These are phyloP conservation scores for Cylindroiulus punctatus DNA, from an alignment of 2,888 invertebrate genomes.

Conservation along the genomic window DNA sequence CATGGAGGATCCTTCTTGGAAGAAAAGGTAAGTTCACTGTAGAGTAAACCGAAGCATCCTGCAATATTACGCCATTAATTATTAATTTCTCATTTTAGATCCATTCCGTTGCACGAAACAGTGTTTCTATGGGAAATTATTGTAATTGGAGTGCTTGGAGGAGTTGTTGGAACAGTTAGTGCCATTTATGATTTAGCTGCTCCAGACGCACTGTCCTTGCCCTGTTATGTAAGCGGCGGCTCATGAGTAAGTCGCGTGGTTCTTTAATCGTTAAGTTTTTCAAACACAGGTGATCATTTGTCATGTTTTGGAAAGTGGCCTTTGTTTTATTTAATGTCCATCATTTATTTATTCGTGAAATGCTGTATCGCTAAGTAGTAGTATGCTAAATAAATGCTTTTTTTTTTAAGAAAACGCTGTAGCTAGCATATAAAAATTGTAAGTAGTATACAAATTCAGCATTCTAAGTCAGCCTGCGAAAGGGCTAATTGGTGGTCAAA, in stretches of 20 bases:
- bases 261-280: neutral
- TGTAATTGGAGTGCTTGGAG: conserved; percentile 72
- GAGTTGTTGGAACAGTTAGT: conserved; percentile 73
- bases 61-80: too few species aligned
- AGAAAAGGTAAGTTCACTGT: conserved; percentile 67
- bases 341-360: neutral
- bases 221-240: conserved; percentile 57
- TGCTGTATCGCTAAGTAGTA: neutral
- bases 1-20: conserved; percentile 68
- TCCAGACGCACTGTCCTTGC: conserved; percentile 56
- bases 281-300: neutral
- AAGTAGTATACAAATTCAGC: neutral
- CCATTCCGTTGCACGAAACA: conserved; percentile 71
- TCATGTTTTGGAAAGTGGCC: neutral
- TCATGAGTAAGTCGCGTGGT: neutral
- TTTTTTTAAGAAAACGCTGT: too few species aligned
- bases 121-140: conserved; percentile 74
- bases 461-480: too few species aligned
- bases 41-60: neutral
- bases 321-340: neutral
- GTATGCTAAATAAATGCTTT: neutral
- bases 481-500: too few species aligned
- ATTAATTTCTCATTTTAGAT: conserved; percentile 66
- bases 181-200: conserved; percentile 70
- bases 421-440: too few species aligned